Evolutionary conservation across 1,140 invertebrate genomes (phyloP).

Genomic region (Eubasilissa regina): DNA sequence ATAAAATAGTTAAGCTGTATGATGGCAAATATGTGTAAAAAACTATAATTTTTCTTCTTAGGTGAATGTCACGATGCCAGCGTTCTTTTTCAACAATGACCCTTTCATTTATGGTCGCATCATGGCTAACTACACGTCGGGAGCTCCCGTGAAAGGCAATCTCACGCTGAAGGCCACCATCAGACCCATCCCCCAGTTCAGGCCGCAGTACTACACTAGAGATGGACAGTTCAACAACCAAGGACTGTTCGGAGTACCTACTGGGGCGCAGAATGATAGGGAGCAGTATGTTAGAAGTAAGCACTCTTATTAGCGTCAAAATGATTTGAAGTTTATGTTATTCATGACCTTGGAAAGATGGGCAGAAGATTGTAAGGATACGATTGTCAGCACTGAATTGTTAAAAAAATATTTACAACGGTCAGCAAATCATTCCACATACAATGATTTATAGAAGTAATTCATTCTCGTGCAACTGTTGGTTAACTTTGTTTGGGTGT

Average conservation of each 20-base stretch:
- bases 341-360: too few relatives aligned
- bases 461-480: too few relatives aligned
- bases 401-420: too few relatives aligned
- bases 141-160: slow-evolving; percentile 88
- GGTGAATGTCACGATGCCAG: slow-evolving; percentile 96
- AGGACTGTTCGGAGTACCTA: slow-evolving; percentile 60
- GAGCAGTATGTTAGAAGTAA: slow-evolving; percentile 61
- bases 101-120: slow-evolving; percentile 86
- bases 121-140: slow-evolving; percentile 95
- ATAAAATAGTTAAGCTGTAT: too few relatives aligned
- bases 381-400: too few relatives aligned
- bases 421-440: too few relatives aligned
- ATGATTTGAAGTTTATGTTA: too few relatives aligned
- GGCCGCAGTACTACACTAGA: slow-evolving; percentile 66
- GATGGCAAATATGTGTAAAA: too few relatives aligned
- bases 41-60: slow-evolving; percentile 61
- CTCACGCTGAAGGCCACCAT: slow-evolving; percentile 87
- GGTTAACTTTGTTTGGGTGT: too few relatives aligned
- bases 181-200: slow-evolving; percentile 77
- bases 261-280: slow-evolving; percentile 50
- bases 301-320: background rate
- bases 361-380: too few relatives aligned
- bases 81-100: slow-evolving; percentile 92
- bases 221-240: slow-evolving; percentile 65
- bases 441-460: too few relatives aligned